Conservation (phyloP, 2,113 vertebrate genomes). For the Trematocara unimaculatum region DNA sequence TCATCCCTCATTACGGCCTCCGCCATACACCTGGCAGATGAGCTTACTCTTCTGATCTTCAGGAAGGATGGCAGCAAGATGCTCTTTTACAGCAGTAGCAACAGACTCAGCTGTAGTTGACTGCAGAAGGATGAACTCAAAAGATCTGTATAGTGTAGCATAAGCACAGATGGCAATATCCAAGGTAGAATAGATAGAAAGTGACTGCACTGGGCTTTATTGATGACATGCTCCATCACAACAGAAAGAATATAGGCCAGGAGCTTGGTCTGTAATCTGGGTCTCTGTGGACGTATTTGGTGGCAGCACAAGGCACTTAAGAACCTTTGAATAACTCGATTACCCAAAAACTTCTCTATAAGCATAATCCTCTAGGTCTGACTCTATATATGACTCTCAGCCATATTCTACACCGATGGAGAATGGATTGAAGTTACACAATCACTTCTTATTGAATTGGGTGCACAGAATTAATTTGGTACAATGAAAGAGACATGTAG, state of each 20-base stretch:
- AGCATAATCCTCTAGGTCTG: not conserved
- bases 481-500: not conserved
- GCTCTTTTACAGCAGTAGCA: not conserved
- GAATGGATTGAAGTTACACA: not conserved
- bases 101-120: not conserved
- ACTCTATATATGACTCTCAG: not conserved
- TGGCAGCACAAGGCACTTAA: not conserved
- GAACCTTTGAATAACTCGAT: not conserved
- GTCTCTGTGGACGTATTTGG: not conserved
- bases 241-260: not conserved
- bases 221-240: not conserved
- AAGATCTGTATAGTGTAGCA: not conserved
- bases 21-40: not conserved
- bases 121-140: not conserved
- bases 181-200: not conserved
- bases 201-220: not conserved
- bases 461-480: not conserved
- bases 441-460: not conserved
- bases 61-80: not conserved
- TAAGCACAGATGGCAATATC: not conserved
- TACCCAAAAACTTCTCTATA: not conserved
- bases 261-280: not conserved
- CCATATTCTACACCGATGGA: not conserved
- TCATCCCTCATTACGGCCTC: not conserved
- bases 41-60: not conserved